These are phyloP conservation scores for Plebejus argus DNA, from an alignment of 2,888 invertebrate species.

Conservation along the genomic window DNA sequence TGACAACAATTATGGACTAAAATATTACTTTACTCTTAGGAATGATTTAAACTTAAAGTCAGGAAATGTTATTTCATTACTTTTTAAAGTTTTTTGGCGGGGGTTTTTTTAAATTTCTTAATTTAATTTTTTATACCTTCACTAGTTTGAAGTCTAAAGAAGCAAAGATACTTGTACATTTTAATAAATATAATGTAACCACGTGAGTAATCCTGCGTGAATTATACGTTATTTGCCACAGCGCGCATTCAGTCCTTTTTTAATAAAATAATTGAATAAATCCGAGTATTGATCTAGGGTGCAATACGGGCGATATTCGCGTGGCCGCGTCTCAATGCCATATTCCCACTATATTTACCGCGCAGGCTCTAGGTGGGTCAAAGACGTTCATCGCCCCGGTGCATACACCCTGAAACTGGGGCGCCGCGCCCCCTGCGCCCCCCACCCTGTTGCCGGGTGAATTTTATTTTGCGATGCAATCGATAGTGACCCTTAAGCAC, in stretches of 20 bases:
- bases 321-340: conserved; percentile 63
- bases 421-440: conserved; percentile 53
- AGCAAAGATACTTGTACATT: not conserved
- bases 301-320: conserved; percentile 26
- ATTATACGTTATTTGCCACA: not conserved
- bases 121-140: no score
- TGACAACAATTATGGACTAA: no score
- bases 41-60: no score
- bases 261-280: conserved; percentile 21
- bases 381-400: conserved; percentile 71
- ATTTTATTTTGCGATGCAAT: conserved; percentile 36
- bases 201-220: not conserved
- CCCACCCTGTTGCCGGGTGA: conserved; percentile 41
- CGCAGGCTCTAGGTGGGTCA: conserved; percentile 71
- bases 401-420: conserved; percentile 70
- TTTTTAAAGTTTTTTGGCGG: no score
- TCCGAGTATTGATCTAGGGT: conserved; percentile 28
- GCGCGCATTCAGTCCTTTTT: not conserved
- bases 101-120: no score
- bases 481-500: conserved; percentile 30
- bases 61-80: no score
- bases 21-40: no score
- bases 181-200: not conserved
- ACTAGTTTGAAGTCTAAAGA: not conserved
- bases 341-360: conserved; percentile 68